Conservation (phyloP, 2,113 vertebrate genomes). For the Bujurquina vittata region DNA sequence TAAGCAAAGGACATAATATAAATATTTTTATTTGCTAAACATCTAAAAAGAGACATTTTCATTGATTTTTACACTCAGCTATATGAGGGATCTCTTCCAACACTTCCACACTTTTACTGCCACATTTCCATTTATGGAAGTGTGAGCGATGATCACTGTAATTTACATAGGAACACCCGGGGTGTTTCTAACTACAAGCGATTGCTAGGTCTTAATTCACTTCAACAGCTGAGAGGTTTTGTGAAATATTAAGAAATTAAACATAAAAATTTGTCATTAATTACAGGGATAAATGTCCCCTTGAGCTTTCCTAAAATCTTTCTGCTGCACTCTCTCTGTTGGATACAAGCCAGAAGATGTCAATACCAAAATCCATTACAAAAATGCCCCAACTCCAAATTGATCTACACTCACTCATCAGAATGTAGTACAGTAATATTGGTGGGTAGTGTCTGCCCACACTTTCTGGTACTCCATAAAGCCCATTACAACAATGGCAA, state of each 20-base stretch:
- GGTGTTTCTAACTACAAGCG: neutral
- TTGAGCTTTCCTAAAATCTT: conserved; percentile 3
- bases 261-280: conserved; percentile 6
- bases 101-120: neutral
- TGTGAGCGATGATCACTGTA: neutral
- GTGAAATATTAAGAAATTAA: neutral
- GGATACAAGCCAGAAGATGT: conserved; percentile 14
- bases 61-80: neutral
- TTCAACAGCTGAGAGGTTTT: neutral
- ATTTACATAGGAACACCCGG: conserved; percentile 7
- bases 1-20: neutral
- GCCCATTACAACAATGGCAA: conserved; percentile 13
- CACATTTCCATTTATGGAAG: conserved; percentile 26
- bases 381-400: conserved; percentile 37
- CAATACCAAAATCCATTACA: conserved; percentile 46
- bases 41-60: neutral
- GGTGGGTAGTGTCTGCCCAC: conserved; percentile 24
- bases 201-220: neutral
- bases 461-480: conserved; percentile 15
- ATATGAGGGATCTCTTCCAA: neutral
- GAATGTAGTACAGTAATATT: conserved; percentile 3
- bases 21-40: too few relatives aligned
- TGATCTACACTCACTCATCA: conserved; percentile 23
- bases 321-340: neutral
- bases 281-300: conserved; percentile 7